A percentile compares a stretch with the other conserved stretches of the same genome.
phyloP scores from a whole-genome alignment of 2,113 vertebrate species.

The Tricholaema leucomelas region DNA sequence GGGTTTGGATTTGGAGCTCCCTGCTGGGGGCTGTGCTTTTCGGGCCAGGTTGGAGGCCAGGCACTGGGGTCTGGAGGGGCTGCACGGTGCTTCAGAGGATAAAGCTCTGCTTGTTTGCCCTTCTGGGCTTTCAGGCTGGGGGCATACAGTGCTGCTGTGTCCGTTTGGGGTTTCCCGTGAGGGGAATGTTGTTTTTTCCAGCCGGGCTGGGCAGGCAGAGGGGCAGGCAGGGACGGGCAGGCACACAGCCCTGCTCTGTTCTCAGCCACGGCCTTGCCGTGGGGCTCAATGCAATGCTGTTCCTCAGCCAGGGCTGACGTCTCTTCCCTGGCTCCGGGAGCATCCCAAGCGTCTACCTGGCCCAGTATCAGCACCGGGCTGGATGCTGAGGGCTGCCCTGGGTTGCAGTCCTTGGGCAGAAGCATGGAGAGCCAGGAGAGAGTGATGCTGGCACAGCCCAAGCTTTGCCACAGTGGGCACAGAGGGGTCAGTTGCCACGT shows the following conservation, averaged over 20 bases:
- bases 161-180: background rate
- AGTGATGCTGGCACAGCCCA: rapidly evolving
- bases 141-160: background rate
- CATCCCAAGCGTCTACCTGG: background rate
- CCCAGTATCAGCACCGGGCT: rapidly evolving
- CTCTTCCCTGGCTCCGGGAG: background rate
- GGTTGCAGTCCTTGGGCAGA: background rate
- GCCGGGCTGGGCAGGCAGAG: background rate
- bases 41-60: background rate
- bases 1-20: background rate
- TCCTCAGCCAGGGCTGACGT: background rate
- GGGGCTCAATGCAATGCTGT: constrained; percentile 65
- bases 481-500: rapidly evolving
- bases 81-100: background rate
- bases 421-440: background rate
- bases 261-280: background rate
- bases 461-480: background rate
- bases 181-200: constrained; percentile 60
- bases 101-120: constrained; percentile 13
- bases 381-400: background rate
- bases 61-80: background rate
- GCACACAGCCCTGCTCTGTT: constrained; percentile 45
- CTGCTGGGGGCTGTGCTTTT: background rate
- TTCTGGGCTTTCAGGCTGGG: background rate
- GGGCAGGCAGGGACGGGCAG: constrained; percentile 21